Percentiles rank a stretch among this genome's conserved stretches.
Conservation (phyloP, 2,888 invertebrate species). For the Papilio protenor region DNA sequence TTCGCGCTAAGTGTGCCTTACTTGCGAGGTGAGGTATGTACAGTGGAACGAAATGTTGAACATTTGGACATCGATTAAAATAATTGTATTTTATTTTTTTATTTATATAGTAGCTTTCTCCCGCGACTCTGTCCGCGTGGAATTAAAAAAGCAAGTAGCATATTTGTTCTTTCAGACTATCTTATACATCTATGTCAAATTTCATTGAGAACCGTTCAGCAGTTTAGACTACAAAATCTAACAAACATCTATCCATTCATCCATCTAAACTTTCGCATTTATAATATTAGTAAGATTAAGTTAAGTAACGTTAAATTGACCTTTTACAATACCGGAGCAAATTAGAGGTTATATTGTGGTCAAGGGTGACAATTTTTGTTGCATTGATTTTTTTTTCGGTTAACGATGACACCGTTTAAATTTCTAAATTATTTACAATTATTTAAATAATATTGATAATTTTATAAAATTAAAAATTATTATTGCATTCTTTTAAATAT, state of each 20-base stretch:
- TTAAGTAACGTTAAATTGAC: not conserved
- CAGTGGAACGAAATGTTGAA: constrained; percentile 51
- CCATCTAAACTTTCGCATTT: too few relatives aligned
- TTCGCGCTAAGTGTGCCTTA: constrained; percentile 82
- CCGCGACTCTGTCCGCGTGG: too few relatives aligned
- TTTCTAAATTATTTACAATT: not conserved
- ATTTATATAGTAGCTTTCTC: too few relatives aligned
- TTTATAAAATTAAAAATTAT: too few relatives aligned
- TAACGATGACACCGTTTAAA: not conserved
- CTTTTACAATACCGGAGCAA: not conserved
- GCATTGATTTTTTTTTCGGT: not conserved
- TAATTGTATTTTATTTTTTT: not conserved
- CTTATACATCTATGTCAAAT: too few relatives aligned
- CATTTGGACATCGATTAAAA: not conserved
- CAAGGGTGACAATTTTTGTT: not conserved
- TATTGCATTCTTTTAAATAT: too few relatives aligned
- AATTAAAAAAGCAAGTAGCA: too few relatives aligned
- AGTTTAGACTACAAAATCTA: too few relatives aligned
- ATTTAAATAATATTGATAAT: not conserved
- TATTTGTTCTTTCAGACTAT: too few relatives aligned
- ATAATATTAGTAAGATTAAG: too few relatives aligned
- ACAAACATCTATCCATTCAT: too few relatives aligned
- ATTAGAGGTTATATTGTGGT: not conserved
- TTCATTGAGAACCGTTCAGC: too few relatives aligned
- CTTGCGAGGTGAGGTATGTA: constrained; percentile 73